These are phyloP conservation scores for Cheirogaleus major DNA, from an alignment of 2,797 vertebrate species.

Conservation along the genomic window DNA sequence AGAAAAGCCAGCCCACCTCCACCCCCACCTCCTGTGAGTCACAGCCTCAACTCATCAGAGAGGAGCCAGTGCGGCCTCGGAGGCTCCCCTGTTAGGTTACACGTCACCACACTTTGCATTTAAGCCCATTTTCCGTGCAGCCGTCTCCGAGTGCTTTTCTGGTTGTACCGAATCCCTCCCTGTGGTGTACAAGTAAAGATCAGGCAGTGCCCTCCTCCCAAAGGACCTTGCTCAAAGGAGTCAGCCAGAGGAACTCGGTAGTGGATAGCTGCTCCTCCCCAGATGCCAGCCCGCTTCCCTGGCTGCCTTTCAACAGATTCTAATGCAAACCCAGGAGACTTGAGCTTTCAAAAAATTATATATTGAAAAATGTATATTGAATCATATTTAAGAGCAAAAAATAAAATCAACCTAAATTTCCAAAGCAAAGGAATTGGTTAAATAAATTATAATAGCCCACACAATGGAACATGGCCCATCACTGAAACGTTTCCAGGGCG, in stretches of 20 bases:
- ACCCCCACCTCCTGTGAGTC: not conserved
- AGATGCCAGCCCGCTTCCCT: not conserved
- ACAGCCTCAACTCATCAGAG: not conserved
- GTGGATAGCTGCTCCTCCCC: not conserved
- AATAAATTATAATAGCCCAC: not conserved
- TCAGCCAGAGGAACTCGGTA: fast-evolving
- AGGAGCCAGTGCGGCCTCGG: not conserved
- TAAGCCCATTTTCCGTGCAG: not conserved
- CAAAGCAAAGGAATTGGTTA: not conserved
- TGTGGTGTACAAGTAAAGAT: not conserved
- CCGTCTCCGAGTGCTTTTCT: not conserved
- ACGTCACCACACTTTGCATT: not conserved
- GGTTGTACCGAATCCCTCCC: not conserved
- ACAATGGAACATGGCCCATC: not conserved
- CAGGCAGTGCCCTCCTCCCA: not conserved
- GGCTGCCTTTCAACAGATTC: not conserved
- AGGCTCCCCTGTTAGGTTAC: no score
- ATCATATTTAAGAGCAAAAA: not conserved
- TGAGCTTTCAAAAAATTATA: not conserved
- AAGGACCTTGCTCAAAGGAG: not conserved
- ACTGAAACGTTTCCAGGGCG: not conserved
- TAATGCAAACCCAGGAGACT: not conserved
- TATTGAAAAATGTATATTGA: not conserved
- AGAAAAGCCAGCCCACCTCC: not conserved
- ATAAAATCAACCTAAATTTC: conserved; percentile 16